These are phyloP conservation scores for Petrocephalus microphthalmus DNA, from an alignment of 2,113 vertebrate species.

Conservation along the genomic window DNA sequence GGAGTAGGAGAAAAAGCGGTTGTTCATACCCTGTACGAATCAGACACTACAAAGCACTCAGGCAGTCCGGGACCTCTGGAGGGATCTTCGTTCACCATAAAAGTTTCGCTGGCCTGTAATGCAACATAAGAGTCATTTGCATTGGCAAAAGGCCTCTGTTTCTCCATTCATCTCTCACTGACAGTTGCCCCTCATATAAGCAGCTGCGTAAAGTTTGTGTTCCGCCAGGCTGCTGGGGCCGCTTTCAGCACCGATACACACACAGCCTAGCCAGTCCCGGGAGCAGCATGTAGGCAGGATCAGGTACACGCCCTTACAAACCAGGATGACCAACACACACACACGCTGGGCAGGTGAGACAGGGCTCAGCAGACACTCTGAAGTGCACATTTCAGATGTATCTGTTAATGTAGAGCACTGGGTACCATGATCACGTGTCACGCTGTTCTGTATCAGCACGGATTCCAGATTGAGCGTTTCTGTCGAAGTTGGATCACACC, in stretches of 20 bases:
- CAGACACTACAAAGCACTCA: constrained; percentile 70
- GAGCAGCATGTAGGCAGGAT: not conserved
- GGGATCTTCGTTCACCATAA: constrained; percentile 68
- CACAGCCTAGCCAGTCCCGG: not conserved
- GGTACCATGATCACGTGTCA: not conserved
- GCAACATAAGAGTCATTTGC: constrained; percentile 27
- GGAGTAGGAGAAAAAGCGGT: not conserved
- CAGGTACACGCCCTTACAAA: not conserved
- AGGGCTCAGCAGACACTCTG: not conserved
- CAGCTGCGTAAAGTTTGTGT: not conserved
- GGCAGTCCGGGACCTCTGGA: constrained; percentile 64
- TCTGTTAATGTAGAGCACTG: not conserved
- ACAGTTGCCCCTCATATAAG: not conserved
- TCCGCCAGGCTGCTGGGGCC: not conserved
- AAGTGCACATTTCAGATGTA: not conserved
- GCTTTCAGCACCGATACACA: constrained; percentile 7
- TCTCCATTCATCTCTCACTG: constrained; percentile 1
- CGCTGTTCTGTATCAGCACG: not conserved
- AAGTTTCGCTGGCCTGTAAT: constrained; percentile 66
- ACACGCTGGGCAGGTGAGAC: not conserved
- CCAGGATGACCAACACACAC: not conserved
- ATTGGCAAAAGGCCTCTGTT: not conserved
- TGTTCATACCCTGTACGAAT: constrained; percentile 65
- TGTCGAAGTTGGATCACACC: not conserved
- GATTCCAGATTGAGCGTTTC: not conserved